A percentile compares a stretch with the other conserved stretches of the same genome.
These are phyloP conservation scores for Chrysolina haemoptera DNA, from an alignment of 2,888 invertebrate genomes.

Conservation along the genomic window DNA sequence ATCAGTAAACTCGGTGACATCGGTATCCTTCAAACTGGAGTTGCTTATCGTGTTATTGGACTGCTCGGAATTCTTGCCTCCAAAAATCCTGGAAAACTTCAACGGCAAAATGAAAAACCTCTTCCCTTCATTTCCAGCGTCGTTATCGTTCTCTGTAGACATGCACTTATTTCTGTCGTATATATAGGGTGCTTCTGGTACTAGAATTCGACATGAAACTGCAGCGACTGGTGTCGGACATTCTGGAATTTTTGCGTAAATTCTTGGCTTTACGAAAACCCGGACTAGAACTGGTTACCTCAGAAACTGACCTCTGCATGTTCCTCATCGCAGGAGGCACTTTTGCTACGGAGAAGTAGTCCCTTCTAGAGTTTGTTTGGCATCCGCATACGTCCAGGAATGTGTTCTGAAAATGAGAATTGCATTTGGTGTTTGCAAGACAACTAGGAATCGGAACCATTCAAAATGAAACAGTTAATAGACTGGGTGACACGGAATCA, in stretches of 20 bases:
- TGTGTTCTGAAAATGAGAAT: slow-evolving; percentile 55
- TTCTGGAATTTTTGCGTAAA: slow-evolving; percentile 27
- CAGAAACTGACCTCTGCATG: slow-evolving; percentile 53
- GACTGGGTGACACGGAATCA: too few species aligned
- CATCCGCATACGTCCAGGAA: slow-evolving; percentile 54
- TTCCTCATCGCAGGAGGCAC: slow-evolving; percentile 45
- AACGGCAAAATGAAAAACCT: slow-evolving; percentile 39
- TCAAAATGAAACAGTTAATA: too few species aligned
- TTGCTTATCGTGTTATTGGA: slow-evolving; percentile 74
- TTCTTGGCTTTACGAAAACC: slow-evolving; percentile 18
- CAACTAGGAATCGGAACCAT: too few species aligned
- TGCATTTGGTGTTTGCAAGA: neutral
- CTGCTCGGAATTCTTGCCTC: slow-evolving; percentile 12
- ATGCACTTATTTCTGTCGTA: slow-evolving; percentile 37
- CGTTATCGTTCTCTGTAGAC: slow-evolving; percentile 8
- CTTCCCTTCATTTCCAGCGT: slow-evolving; percentile 19
- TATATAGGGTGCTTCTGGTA: slow-evolving; percentile 29
- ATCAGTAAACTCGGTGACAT: slow-evolving; percentile 78
- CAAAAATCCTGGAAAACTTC: slow-evolving; percentile 33
- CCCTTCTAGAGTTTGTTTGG: slow-evolving; percentile 36
- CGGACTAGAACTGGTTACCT: slow-evolving; percentile 46
- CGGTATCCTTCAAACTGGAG: slow-evolving; percentile 82
- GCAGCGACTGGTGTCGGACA: slow-evolving; percentile 33
- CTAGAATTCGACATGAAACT: slow-evolving; percentile 37
- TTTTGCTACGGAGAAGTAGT: slow-evolving; percentile 48